Evolutionary conservation across 2,888 invertebrate genomes (phyloP), one percentile per base, ranked within the genome.

Genomic region (Abrostola triplasia): DNA sequence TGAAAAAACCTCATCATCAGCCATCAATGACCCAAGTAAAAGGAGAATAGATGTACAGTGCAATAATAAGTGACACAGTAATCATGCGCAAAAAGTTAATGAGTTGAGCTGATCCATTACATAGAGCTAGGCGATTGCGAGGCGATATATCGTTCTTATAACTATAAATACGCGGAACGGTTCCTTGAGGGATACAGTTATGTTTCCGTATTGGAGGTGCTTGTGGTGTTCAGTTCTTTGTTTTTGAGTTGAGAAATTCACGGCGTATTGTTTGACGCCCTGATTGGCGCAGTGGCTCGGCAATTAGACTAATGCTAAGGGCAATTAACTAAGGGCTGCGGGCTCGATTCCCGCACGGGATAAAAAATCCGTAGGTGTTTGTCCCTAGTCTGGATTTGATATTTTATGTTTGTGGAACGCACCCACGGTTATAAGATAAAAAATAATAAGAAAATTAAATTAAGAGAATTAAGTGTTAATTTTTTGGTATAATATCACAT

Each of bases 11-110:
- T 68, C 75, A 76, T 76, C 66, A 76, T 62, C 35, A 63, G 56
- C 50, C 68, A 77, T 60, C 64, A 77, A 74, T 77, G 71, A 58
- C 36, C 50, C n/a, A 36, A 36, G 76, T 74, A 64, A 68, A 74
- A 68, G 69, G 68, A 72, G 69, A 70, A 75, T 64, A 73, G 59
- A 10, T 51, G 52, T 71, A 59, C 42, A 69, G 59, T 74, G 63
- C 64, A 65, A 67, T 72, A 72, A 75, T 77, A 76, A 75, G 75
- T 75, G 75, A 65, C 69, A 72, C 49, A 76, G 68, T 73, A 57
- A 69, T 66, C 56, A 53, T 52, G 41, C 49, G 54, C 74, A 79
- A 80, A 78, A 79, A 76, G 55, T 70, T 72, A 76, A 79, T 80
- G 80, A 80, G 72, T 71, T 78, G 51, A 41, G 67, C 51, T 59